Evolutionary conservation across 1,140 invertebrate species (phyloP), one percentile per base, ranked within the genome.

Genomic region (Saccostrea glomerata): DNA sequence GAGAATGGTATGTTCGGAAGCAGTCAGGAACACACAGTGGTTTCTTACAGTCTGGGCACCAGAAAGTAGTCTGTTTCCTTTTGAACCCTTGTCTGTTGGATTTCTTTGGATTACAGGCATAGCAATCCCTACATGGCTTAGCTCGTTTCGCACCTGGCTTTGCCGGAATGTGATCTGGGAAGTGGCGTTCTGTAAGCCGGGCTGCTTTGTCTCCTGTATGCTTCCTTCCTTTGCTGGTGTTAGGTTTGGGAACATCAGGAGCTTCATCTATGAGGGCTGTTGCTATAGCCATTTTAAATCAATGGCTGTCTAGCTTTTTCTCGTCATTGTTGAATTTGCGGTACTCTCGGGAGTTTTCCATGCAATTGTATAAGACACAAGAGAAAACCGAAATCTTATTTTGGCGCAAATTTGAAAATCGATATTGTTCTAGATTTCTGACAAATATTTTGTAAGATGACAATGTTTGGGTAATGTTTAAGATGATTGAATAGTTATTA

Each of bases 41-140:
- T 17, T 60, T 60, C 20, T 60, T 60, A 13, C 58, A 60, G 20
- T 60, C 58, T 60, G 58, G 58, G 58, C 58, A 60, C 82, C 23
- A 60, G 54, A 23, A 88, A 56, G 84, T 70, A 7, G 87, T 88
- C 73, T 88, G 82, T 77, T 88, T 70, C 36, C 83, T 70, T 77
- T 88, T 88, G 55, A 30, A 60, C n/a, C 54, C 54, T 25, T 30
- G 15, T 15, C 83, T 77, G 1, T n/a, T 17, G 23, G 47, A 23
- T 77, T 88, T 88, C 9, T 36, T 30, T 55, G 30, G 25, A 63
- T 88, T 88, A 15, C 87, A 88, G n/a, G 83, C 87, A 15, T 47
- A n/a, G 85, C 87, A 88, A 36, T 88, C 87, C 13, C 84, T 20
- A 17, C 60, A 15, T 15, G 88, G 88, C 20, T 56, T 63, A 25